Evolutionary conservation across 2,797 vertebrate genomes (phyloP), one percentile per base, ranked within the genome.

Genomic region (Anabas testudineus): DNA sequence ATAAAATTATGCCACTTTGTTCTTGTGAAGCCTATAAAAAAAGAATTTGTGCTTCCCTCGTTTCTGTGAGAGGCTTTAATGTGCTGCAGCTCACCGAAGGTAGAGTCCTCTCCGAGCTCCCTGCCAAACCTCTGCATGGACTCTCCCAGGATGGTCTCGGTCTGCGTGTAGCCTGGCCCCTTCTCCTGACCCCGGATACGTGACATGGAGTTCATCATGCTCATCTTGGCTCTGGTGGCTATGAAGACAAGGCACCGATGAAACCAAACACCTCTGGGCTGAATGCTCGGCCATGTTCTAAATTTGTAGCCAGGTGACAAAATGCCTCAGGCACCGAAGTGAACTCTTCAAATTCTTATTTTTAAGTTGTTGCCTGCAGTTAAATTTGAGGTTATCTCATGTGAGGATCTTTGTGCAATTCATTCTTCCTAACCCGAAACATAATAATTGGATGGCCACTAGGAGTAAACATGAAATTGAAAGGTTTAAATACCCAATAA

Each of bases 141-240:
- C 73, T 99, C 98, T 41, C 96, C 96, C 67, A 99, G 90, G 83
- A 96, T 82, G 1, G 95, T 81, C 89, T 99, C 98, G 0, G 97
- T 96, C 92, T 99, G 98, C 0, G 95, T 97, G 78, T 99, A 99
- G 49, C 97, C 97, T 0, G 97, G 97, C 15, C 97, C 97, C 75
- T 98, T 99, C 81, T 99, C 98, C 83, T 99, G 97, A 1, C 98
- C 98, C 6, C 97, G 94, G 52, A 99, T 99, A 90, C 98, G 98
- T 16, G 97, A 99, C 98, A 99, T 98, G 69, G 98, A 99, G 92
- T 97, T 99, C 84, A 99, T 98, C 98, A 99, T 99, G 90, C 94
- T 99, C 93, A 99, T 96, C 93, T 98, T 99, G 83, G 98, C 97
- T 93, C 98, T 95, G 87, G 98, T 97, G 76, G 98, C 98, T 99